Percentiles rank a stretch among this genome's conserved stretches.
These are phyloP conservation scores for Thamnophis sirtalis DNA, from an alignment of 2,113 vertebrate genomes.

Conservation along the genomic window DNA sequence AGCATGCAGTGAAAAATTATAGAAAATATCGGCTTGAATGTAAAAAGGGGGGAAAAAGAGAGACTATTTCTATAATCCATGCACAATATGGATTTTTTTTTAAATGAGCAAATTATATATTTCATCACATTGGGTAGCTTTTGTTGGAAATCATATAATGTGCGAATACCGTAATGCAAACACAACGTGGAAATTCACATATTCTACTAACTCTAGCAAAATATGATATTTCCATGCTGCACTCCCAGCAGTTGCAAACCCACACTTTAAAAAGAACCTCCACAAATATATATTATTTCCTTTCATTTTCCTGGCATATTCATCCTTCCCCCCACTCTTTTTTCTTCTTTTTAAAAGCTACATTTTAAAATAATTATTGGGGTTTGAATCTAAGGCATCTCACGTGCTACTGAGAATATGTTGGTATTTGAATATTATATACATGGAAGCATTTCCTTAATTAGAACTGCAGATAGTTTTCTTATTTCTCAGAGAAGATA, in stretches of 20 bases:
- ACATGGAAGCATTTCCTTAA: not conserved
- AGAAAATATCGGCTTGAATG: not conserved
- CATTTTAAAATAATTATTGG: not conserved
- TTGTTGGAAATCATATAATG: constrained; percentile 12
- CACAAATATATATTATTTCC: constrained; percentile 8
- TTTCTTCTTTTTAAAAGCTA: not conserved
- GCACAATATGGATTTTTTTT: not conserved
- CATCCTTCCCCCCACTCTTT: not conserved
- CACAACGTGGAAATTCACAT: constrained; percentile 15
- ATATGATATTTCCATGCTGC: not conserved
- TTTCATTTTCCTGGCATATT: constrained; percentile 1
- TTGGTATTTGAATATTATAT: constrained; percentile 14
- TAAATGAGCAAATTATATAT: not conserved
- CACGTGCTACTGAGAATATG: constrained; percentile 13
- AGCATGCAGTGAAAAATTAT: not conserved
- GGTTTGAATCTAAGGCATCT: constrained; percentile 23
- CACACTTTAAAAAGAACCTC: not conserved
- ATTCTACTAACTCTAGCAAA: not conserved
- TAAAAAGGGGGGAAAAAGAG: not conserved
- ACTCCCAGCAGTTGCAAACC: constrained; percentile 1
- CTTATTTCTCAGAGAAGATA: not conserved
- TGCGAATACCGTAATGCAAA: constrained; percentile 19
- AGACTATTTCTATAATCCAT: constrained; percentile 15
- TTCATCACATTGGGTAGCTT: constrained; percentile 18
- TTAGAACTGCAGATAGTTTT: not conserved